Base-by-base conservation (phyloP, 2,797 vertebrate genomes). In the Falco cherrug region DNA sequence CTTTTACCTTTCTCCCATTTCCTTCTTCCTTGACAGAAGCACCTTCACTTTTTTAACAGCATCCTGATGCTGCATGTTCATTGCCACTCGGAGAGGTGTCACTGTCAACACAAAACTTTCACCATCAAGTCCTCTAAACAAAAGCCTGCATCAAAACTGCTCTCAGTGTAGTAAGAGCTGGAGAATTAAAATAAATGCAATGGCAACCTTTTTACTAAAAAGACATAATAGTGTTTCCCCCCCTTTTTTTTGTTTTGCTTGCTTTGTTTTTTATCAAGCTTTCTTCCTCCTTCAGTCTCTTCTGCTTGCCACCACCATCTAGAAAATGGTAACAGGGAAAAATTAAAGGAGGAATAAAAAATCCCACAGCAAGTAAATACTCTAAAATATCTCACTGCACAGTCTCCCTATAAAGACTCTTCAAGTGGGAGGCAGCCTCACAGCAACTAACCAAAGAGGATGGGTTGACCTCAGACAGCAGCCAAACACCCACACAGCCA, bases 401-500 rank as follows among this genome's bases (percentile, higher is more conserved):
- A 79, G 68, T 26, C 59, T 96, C 43, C 26, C 56, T 87, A 9
- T 69, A 65, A 89, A 94, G 78, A 64, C 47, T 79, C 79, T 64
- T 87, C 16, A 87, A 79, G 95, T 91, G 78, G 87, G 91, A 93
- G 89, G 84, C 35, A 95, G 78, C 78, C 53, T 91, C 4, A 1
- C 51, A 74, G 75, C 70, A 43, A 91, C 82, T 88, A 92, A 92
- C 51, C 39, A 61, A 87, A 94, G 88, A 6, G 14, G 89, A 81
- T 75, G 74, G 78, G 47, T 37, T 95, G 86, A 92, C 85, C 90
- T 88, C 31, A 1, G 79, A 37, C 39, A 88, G 85, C 90, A 95
- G 90, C 83, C 73, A 77, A 90, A 91, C 73, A 9, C 80, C 92
- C 83, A 91, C 88, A 71, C 33, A 91, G 68, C 64, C 85, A 77